Base-by-base conservation (phyloP, 2,113 vertebrate species). In the Pao palembangensis region DNA sequence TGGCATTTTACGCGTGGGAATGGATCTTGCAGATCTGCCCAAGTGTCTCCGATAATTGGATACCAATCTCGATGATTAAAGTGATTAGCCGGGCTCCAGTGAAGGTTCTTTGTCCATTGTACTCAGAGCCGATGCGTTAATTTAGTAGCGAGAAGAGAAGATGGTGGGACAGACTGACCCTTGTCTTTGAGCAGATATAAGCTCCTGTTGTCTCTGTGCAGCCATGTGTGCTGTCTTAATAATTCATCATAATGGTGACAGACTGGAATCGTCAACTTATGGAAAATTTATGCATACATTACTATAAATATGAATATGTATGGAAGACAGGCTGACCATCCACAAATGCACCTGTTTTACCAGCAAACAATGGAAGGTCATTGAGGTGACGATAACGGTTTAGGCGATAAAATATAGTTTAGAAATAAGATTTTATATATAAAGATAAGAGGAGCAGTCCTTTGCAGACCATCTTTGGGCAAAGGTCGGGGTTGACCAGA, bases 241-340 rank as follows among this genome's bases (percentile, higher is more conserved):
- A 73, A 89, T 90, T 80, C 38, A 87, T 80, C 46, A 59, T 61
- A 75, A 74, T 72, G 57, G 73, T 75, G 67, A 76, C 75, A 81
- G 77, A 78, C 78, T 54, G 56, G 55, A 78, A 67, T 60, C 41
- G 76, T 84, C 67, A 71, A 75, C 52, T 69, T 67, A 75, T 86
- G 64, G 72, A 78, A 84, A 77, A 87, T 84, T 74, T 58, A 80
- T 78, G 51, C 15, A 19, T 0, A 54, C 73, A 62, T 79, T 83
- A 67, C 47, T 62, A 7, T 67, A 16, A 3, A 28, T 66, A 81
- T 86, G 51, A 78, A 82, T 85, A 82, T 84, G 79, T 14, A 77
- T 76, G 61, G 79, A 56, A 51, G 31, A 44, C 48, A 55, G 59
- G 71, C 58, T 80, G 80, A 63, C 71, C 76, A 58, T 69, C 44